Percentiles rank a stretch among this genome's conserved stretches.
Conservation (phyloP, 1,140 invertebrate species). For the Myzus persicae region DNA sequence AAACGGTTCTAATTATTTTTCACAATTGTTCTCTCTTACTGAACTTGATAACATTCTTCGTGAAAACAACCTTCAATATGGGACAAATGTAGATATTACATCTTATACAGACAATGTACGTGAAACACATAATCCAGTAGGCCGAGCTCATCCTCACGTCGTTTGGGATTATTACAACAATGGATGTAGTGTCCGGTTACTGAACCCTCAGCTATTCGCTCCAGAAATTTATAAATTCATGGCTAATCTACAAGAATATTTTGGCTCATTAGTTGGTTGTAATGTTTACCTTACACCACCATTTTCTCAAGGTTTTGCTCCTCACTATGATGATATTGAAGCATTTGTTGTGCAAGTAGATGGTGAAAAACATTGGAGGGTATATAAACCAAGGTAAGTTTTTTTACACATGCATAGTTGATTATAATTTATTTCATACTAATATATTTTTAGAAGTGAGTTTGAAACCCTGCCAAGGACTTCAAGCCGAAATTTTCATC, state of each 20-base stretch:
- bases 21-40: slow-evolving; percentile 76
- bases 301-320: slow-evolving; percentile 95
- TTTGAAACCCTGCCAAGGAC: slow-evolving; percentile 77
- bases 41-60: slow-evolving; percentile 81
- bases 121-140: slow-evolving; percentile 87
- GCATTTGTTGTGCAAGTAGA: slow-evolving; percentile 97
- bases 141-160: slow-evolving; percentile 75
- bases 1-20: slow-evolving; percentile 73
- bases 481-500: slow-evolving; percentile 84
- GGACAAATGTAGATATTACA: slow-evolving; percentile 90
- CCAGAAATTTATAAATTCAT: slow-evolving; percentile 66
- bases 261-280: slow-evolving; percentile 91
- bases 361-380: slow-evolving; percentile 92
- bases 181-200: slow-evolving; percentile 88
- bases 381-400: slow-evolving; percentile 79
- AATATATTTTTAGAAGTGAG: slow-evolving; percentile 46
- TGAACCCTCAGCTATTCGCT: slow-evolving; percentile 94
- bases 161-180: slow-evolving; percentile 93
- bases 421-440: slow-evolving; percentile 27
- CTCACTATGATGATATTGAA: slow-evolving; percentile 98
- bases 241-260: slow-evolving; percentile 90
- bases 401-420: slow-evolving; percentile 1
- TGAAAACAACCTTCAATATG: slow-evolving; percentile 78
- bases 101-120: slow-evolving; percentile 80
- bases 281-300: slow-evolving; percentile 97